Evolutionary conservation across 2,888 invertebrate species (phyloP), one percentile per base, ranked within the genome.

Genomic region (Meta bourneti): DNA sequence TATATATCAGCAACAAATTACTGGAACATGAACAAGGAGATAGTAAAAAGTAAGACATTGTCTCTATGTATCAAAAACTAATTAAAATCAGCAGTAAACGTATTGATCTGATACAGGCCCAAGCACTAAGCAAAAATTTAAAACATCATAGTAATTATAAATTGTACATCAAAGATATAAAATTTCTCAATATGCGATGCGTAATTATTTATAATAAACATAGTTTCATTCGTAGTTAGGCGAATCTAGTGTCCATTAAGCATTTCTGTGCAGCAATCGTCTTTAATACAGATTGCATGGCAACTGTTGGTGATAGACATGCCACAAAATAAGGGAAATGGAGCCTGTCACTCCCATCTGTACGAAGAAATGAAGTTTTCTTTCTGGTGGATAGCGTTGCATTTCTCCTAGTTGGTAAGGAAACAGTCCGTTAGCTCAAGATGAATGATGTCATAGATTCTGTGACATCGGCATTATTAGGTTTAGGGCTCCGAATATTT

Each of bases 201-300:
- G 4, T 34, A 34, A 34, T 34, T 34, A 34, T 34, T 2, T 34
- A 4, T 34, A 34, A 34, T 34, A 34, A 34, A 34, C 34, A 4
- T 34, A 34, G n/a, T n/a, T 34, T 4, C 34, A 34, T n/a, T n/a
- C 9, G 61, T 61, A 61, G 61, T 61, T 61, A 11, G 61, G 61
- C 61, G 16, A 61, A 61, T 9, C 16, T 16, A 9, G 61, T 61
- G 7, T n/a, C 52, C n/a, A 52, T 52, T 78, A 51, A 78, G 51
- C 78, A 78, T 78, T 78, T 48, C 72, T 81, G 13, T 7, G 34
- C 8, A 74, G 61, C 61, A 84, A 75, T 84, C 74, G 74, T 7
- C 84, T 77, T 86, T 78, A 78, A 86, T 78, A 86, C 49, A 86
- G 78, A 86, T 78, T 86, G 77, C 51, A 19, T 20, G n/a, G 85